phyloP scores from a whole-genome alignment of 1,140 invertebrate species.

The Trialeurodes vaporariorum region DNA sequence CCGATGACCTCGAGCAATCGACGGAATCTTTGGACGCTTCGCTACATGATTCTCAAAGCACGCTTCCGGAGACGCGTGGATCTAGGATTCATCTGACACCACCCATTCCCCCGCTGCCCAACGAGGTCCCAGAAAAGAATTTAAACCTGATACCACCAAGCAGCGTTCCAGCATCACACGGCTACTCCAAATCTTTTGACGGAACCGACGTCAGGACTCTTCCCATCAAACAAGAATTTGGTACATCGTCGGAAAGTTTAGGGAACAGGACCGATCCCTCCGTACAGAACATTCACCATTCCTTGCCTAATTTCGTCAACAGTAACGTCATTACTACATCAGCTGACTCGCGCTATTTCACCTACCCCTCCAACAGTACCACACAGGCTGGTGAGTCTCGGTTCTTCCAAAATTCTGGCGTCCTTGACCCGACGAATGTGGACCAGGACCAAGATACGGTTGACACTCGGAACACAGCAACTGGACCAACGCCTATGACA shows the following conservation, averaged over 20 bases:
- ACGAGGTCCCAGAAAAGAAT: neutral
- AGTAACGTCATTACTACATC: neutral
- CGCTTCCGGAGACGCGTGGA: neutral
- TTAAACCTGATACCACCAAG: neutral
- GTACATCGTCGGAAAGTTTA: neutral
- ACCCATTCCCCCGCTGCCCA: neutral
- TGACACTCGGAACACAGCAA: neutral
- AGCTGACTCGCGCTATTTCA: neutral
- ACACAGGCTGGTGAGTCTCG: too few relatives aligned
- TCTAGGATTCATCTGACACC: neutral
- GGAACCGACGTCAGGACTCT: neutral
- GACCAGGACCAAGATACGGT: too few relatives aligned
- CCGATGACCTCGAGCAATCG: neutral
- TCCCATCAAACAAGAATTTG: too few relatives aligned
- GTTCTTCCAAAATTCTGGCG: too few relatives aligned
- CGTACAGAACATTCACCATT: constrained; percentile 1
- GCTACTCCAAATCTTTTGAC: neutral
- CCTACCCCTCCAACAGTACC: neutral
- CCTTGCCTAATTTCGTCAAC: neutral
- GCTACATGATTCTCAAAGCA: neutral
- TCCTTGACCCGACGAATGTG: too few relatives aligned
- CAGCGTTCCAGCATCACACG: neutral
- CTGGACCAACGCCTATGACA: neutral
- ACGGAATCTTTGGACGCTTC: too few relatives aligned
- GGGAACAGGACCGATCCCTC: constrained; percentile 2